phyloP scores from a whole-genome alignment of 2,113 vertebrate genomes.

The Felis catus region DNA sequence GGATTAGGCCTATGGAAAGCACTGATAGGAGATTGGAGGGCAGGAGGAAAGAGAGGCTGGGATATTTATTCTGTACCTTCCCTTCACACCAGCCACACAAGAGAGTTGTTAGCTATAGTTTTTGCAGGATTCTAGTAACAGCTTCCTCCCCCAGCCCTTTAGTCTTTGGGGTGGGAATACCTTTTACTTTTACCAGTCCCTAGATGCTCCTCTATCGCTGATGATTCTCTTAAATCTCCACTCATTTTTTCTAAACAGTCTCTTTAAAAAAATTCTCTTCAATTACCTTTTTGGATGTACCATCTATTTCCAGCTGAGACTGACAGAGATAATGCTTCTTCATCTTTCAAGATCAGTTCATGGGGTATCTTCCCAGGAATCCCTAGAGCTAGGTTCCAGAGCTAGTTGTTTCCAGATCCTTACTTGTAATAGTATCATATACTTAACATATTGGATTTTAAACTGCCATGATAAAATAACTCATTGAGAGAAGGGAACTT shows the following conservation, averaged over 20 bases:
- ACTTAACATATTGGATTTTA: background rate
- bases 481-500: background rate
- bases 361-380: background rate
- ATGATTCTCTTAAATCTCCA: background rate
- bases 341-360: background rate
- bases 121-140: background rate
- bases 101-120: background rate
- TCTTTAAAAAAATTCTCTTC: constrained; percentile 24
- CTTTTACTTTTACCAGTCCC: background rate
- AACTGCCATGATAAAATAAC: constrained; percentile 33
- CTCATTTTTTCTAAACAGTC: background rate
- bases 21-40: background rate
- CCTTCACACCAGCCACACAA: background rate
- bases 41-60: background rate
- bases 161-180: background rate
- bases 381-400: background rate
- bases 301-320: background rate
- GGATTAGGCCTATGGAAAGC: background rate
- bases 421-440: background rate
- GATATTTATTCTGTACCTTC: background rate
- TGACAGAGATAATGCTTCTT: constrained; percentile 3
- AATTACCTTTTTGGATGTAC: background rate
- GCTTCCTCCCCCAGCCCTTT: background rate
- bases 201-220: background rate
- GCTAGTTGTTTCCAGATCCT: background rate